Evolutionary conservation across 2,113 vertebrate species (phyloP), one percentile per base, ranked within the genome.

Genomic region (Pandion haliaetus): DNA sequence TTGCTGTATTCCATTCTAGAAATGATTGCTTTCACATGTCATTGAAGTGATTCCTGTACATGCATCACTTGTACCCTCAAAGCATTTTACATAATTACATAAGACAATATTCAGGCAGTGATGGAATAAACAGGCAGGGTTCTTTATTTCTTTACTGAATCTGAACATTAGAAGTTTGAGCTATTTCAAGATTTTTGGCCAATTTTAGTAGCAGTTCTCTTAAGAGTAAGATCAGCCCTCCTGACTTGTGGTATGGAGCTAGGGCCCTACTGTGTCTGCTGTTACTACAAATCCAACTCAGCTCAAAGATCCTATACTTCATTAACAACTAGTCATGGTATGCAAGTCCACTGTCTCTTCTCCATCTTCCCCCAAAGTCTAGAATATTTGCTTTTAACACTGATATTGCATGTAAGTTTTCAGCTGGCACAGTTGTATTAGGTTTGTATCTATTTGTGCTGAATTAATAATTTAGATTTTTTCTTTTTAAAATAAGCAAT

Each of bases 161-260:
- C 5, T 54, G 52, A 71, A 23, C 3, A 13, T 55, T 74, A 42
- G 29, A 73, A 54, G 4, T 73, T 73, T 38, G 38, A 86, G 10
- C 5, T 76, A 17, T 59, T 83, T 84, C 38, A 38, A 14, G 32
- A 47, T 81, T 78, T 89, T 4, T 11, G 29, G 21, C 12, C 10
- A 52, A 28, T 63, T 85, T 90, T 69, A 40, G 7, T 20, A 55
- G 12, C 11, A 59, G 6, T 8, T 90, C 21, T 52, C 18, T 18
- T 13, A 69, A 49, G 32, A 40, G 3, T 36, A 29, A 34, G 6
- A 21, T 47, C 24, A 59, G 6, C 7, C 3, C 2, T 4, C 2
- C 11, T 4, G 7, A 31, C 2, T 1, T 57, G 23, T 18, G 26
- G 1, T n/a, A 26, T 5, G 5, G 42, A 63, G 19, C 17, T 78